Percentiles rank a stretch among this genome's conserved stretches.
Evolutionary conservation across 2,113 vertebrate genomes (phyloP).

Genomic region (Platichthys stellatus): DNA sequence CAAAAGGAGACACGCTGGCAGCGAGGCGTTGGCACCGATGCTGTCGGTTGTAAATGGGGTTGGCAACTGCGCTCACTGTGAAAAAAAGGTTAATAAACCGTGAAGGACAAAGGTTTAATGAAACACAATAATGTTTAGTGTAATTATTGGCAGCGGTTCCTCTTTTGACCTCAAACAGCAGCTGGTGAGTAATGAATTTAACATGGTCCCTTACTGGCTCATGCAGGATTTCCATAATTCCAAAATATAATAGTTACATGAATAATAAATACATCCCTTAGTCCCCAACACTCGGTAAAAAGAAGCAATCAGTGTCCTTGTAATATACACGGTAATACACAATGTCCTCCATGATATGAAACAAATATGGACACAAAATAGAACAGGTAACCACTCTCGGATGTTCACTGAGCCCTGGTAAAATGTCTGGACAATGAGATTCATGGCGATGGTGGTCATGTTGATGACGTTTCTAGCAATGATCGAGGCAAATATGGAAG

Average conservation of each 20-base stretch:
- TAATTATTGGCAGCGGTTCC: constrained; percentile 31
- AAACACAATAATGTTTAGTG: constrained; percentile 30
- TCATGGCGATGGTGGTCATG: too few species aligned
- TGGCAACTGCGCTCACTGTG: constrained; percentile 14
- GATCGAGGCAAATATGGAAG: too few species aligned
- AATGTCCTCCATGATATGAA: too few species aligned
- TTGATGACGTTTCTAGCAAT: too few species aligned
- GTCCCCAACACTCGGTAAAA: background rate
- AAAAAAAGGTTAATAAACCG: constrained; percentile 38
- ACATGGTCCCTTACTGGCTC: background rate
- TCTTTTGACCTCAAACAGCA: constrained; percentile 45
- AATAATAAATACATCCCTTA: constrained; percentile 8
- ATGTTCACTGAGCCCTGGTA: too few species aligned
- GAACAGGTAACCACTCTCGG: too few species aligned
- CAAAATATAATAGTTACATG: background rate
- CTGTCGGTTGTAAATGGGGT: constrained; percentile 16
- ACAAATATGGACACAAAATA: too few species aligned
- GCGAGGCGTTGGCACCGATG: constrained; percentile 8
- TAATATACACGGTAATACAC: too few species aligned
- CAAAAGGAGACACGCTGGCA: background rate
- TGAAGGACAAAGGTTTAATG: constrained; percentile 49
- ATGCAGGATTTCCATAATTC: constrained; percentile 15
- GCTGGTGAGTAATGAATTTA: constrained; percentile 43
- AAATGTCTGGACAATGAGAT: too few species aligned
- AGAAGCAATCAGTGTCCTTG: too few species aligned